A percentile compares a stretch with the other conserved stretches of the same genome.
Conservation (phyloP, 2,797 vertebrate species). For the Synanceia verrucosa region DNA sequence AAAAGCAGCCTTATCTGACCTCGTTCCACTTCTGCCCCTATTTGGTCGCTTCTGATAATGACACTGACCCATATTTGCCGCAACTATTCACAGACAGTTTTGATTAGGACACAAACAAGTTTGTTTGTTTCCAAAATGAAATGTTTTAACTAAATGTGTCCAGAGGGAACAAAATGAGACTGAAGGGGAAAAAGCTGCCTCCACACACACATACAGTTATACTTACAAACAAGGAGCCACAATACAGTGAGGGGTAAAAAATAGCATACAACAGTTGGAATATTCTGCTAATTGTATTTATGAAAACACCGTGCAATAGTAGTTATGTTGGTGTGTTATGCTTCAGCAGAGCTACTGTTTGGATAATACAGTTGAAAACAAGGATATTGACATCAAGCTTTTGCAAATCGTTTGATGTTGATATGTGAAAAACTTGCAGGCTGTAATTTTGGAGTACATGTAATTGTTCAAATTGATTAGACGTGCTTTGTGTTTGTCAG, state of each 20-base stretch:
- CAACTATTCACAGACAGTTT: neutral
- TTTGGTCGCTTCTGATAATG: slow-evolving; percentile 32
- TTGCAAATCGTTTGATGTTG: slow-evolving; percentile 8
- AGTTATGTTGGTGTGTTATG: neutral
- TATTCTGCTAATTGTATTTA: neutral
- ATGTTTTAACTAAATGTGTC: slow-evolving; percentile 11
- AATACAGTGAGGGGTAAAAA: neutral
- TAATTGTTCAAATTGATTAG: slow-evolving; percentile 29
- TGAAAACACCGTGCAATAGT: neutral
- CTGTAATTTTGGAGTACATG: slow-evolving; percentile 29
- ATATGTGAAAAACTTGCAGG: neutral
- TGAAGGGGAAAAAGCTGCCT: neutral
- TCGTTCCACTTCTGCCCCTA: slow-evolving; percentile 45
- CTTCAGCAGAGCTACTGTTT: neutral
- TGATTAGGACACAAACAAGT: slow-evolving; percentile 24
- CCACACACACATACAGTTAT: neutral
- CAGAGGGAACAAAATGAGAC: neutral
- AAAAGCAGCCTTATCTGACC: slow-evolving; percentile 56
- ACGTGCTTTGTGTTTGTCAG: slow-evolving; percentile 29
- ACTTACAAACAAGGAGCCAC: neutral
- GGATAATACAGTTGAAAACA: slow-evolving; percentile 25
- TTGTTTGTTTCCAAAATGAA: slow-evolving; percentile 9
- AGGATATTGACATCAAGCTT: slow-evolving; percentile 8
- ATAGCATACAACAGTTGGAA: neutral
- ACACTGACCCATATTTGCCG: slow-evolving; percentile 62